Evolutionary conservation across 2,888 invertebrate species (phyloP).

Genomic region (Dendrolimus pini): DNA sequence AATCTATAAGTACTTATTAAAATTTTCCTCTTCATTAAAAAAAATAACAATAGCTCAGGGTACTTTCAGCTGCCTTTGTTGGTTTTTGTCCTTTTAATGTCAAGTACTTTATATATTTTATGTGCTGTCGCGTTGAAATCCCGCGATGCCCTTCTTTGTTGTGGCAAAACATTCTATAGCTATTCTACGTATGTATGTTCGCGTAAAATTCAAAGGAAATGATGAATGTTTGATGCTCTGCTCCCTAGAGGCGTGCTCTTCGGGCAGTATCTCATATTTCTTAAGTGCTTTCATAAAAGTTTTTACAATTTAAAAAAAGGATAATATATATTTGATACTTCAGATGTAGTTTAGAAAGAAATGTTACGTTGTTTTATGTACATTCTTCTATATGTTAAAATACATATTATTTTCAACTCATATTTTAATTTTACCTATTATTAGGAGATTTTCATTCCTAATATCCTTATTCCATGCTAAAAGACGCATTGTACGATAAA

Average conservation of each 20-base stretch:
- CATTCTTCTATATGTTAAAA: no score
- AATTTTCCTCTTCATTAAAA: no score
- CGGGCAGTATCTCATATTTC: slow-evolving; percentile 3
- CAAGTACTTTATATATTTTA: background rate
- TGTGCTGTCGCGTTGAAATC: background rate
- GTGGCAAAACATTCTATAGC: slow-evolving; percentile 4
- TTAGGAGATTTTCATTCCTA: no score
- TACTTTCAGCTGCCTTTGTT: background rate
- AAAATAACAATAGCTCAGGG: background rate
- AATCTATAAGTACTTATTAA: no score
- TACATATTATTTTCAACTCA: no score
- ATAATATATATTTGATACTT: no score
- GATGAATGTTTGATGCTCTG: slow-evolving; percentile 11
- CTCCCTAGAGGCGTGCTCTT: background rate
- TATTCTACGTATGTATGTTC: background rate
- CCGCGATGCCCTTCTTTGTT: background rate
- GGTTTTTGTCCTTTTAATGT: background rate
- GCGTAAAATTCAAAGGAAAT: slow-evolving; percentile 8
- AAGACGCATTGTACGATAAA: no score
- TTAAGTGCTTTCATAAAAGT: background rate
- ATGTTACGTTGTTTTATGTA: no score
- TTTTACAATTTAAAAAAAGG: background rate
- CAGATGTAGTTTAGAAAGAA: no score
- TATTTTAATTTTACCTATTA: no score
- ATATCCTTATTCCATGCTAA: no score